Evolutionary conservation across 1,140 invertebrate species (phyloP).

Genomic region (Bombus confusus): DNA sequence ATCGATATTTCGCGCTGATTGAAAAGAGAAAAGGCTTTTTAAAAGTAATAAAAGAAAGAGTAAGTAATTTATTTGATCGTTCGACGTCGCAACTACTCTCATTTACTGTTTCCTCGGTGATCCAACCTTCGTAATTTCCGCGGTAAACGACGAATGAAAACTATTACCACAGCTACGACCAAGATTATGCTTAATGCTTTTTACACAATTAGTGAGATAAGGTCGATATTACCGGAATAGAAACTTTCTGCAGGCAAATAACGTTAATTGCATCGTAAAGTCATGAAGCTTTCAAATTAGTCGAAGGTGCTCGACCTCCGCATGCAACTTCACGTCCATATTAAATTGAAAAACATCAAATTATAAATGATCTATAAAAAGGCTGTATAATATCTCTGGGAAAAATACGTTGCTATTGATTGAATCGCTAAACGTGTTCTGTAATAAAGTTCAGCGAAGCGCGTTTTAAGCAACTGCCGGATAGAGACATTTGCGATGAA

Average conservation of each 20-base stretch:
- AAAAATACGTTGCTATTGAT: no score
- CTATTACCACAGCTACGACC: constrained; percentile 21
- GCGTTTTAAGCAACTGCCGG: no score
- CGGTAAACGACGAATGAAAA: constrained; percentile 35
- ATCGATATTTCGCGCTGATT: no score
- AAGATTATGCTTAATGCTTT: constrained; percentile 29
- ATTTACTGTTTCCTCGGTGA: not conserved
- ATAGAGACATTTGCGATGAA: no score
- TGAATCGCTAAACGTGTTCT: no score
- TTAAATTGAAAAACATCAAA: not conserved
- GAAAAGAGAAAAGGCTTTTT: no score
- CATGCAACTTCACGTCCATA: not conserved
- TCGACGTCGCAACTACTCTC: not conserved
- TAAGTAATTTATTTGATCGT: not conserved
- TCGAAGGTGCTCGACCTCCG: constrained; percentile 2
- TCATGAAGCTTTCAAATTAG: not conserved
- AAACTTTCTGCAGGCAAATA: not conserved
- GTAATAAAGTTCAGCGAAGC: no score
- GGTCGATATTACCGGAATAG: constrained; percentile 27
- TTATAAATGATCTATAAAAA: not conserved
- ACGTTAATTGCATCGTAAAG: constrained; percentile 12
- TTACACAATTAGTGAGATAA: constrained; percentile 30
- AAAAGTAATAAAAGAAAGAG: not conserved
- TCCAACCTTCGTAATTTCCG: constrained; percentile 21
- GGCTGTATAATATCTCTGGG: no score